These are phyloP conservation scores for Agriopis aurantiaria DNA, from an alignment of 2,888 invertebrate species.

Conservation along the genomic window DNA sequence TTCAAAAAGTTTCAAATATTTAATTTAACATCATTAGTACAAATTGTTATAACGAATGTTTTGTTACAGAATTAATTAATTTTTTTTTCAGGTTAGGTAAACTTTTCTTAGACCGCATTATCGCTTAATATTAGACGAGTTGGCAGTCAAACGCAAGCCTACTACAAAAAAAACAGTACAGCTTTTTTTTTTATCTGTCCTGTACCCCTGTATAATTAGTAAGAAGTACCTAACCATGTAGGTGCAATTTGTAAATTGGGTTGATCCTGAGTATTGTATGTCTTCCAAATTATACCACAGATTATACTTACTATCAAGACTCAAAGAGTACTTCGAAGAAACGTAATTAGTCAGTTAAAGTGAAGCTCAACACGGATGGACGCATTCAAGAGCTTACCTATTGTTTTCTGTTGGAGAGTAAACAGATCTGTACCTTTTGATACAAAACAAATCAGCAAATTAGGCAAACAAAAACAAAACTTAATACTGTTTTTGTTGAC, in stretches of 20 bases:
- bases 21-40: no score
- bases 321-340: neutral
- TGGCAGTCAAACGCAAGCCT: no score
- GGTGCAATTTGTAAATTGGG: neutral
- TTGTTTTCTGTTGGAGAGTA: neutral
- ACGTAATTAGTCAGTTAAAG: neutral
- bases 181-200: no score
- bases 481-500: no score
- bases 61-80: no score
- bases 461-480: neutral
- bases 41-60: no score
- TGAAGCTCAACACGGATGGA: neutral
- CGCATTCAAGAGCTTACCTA: constrained; percentile 1
- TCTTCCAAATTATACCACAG: neutral
- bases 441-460: neutral
- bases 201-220: no score
- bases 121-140: no score
- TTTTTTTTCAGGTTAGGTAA: no score
- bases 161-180: no score
- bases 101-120: no score
- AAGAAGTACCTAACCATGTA: neutral
- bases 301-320: neutral
- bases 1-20: no score
- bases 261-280: neutral
- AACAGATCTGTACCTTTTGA: neutral